Conservation (phyloP, 2,113 vertebrate species). For the Apodemus sylvaticus region DNA sequence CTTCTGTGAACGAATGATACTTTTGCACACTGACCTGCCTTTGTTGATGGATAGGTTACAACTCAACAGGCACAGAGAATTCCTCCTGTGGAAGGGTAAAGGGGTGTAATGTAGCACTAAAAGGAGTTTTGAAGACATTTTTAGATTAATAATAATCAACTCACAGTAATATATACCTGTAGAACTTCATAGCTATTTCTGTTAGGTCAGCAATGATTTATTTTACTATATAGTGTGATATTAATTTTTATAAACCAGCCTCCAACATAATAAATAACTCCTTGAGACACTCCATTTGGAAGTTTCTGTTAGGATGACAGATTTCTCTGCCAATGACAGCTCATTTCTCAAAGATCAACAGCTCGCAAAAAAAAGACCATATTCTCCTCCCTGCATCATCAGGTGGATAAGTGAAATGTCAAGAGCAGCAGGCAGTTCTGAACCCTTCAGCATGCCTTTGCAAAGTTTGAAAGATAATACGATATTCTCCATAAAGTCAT, state of each 20-base stretch:
- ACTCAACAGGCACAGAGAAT: background rate
- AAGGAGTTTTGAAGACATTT: background rate
- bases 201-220: background rate
- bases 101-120: background rate
- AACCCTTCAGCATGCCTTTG: background rate
- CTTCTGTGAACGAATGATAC: background rate
- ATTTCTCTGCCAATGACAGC: conserved; percentile 34
- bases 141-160: background rate
- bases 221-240: conserved; percentile 8
- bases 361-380: background rate
- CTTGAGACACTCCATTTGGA: background rate
- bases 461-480: background rate
- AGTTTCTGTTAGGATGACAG: conserved; percentile 51
- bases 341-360: conserved; percentile 62
- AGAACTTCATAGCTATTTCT: background rate
- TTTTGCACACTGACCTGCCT: background rate
- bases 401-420: conserved; percentile 16
- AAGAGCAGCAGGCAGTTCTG: background rate
- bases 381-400: background rate
- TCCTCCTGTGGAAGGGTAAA: background rate
- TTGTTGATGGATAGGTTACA: too few species aligned
- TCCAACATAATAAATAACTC: conserved; percentile 3
- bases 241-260: conserved; percentile 56
- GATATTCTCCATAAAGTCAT: conserved; percentile 15
- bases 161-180: background rate